phyloP scores from a whole-genome alignment of 2,797 vertebrate genomes.

The Typhlichthys eigenmanni region DNA sequence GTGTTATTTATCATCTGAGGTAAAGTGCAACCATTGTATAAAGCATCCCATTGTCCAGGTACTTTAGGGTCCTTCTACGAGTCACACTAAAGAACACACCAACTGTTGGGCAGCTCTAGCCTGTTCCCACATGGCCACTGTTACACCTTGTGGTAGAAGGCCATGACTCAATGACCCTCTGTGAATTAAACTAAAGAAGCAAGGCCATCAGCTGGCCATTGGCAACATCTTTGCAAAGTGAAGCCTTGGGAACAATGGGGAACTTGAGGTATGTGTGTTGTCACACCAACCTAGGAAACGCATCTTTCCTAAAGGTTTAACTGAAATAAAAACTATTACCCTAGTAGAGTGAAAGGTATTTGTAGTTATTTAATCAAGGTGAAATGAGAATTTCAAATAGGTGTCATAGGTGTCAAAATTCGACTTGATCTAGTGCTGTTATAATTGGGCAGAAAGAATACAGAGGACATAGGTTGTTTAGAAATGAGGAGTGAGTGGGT shows the following conservation, averaged over 20 bases:
- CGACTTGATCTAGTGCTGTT: background rate
- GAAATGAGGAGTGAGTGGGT: conserved; percentile 28
- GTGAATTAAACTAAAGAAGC: conserved; percentile 3
- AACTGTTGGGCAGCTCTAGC: conserved; percentile 5
- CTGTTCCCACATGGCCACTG: conserved; percentile 8
- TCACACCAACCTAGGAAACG: too few relatives aligned
- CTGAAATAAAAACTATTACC: too few relatives aligned
- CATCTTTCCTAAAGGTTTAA: background rate
- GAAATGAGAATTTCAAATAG: background rate
- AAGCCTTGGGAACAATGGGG: too few relatives aligned
- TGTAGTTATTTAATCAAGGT: background rate
- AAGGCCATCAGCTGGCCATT: conserved; percentile 3
- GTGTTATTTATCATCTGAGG: conserved; percentile 35
- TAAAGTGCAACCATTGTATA: conserved; percentile 22
- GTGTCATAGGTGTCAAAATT: background rate
- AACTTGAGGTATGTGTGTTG: conserved; percentile 7
- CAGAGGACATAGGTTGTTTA: conserved; percentile 2
- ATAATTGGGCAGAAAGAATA: conserved; percentile 1
- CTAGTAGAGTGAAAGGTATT: too few relatives aligned
- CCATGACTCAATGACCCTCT: conserved; percentile 17
- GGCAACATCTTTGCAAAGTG: conserved; percentile 3
- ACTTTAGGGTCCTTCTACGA: background rate
- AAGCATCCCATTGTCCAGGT: background rate
- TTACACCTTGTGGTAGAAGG: conserved; percentile 17
- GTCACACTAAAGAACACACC: background rate